These are phyloP conservation scores for Gymnoscopelus microlampas DNA, from an alignment of 2,797 vertebrate species.

Conservation along the genomic window DNA sequence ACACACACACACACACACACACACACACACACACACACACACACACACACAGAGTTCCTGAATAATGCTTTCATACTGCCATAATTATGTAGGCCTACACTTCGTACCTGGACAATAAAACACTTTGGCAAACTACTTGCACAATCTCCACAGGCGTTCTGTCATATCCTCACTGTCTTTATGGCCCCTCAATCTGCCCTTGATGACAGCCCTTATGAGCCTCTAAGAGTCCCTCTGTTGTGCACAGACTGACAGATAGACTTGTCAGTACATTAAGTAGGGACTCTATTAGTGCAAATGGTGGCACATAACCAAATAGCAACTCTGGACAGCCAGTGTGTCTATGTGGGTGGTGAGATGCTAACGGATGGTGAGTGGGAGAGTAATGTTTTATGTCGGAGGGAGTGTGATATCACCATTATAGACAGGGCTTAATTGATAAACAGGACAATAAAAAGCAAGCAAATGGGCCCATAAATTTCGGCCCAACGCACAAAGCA, in stretches of 20 bases:
- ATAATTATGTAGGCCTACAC: neutral
- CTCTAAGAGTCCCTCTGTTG: constrained; percentile 57
- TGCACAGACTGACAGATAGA: constrained; percentile 57
- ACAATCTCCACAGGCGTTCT: constrained; percentile 54
- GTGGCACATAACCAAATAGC: constrained; percentile 72
- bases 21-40: constrained; percentile 1
- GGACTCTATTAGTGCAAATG: constrained; percentile 75
- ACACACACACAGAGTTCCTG: constrained; percentile 7
- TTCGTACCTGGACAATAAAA: constrained; percentile 63
- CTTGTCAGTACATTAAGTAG: constrained; percentile 71
- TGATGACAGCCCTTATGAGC: constrained; percentile 62
- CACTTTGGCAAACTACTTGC: constrained; percentile 61
- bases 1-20: neutral
- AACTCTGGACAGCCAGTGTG: constrained; percentile 75
- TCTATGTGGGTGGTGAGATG: constrained; percentile 80
- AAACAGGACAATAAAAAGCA: constrained; percentile 74
- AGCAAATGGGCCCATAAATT: constrained; percentile 66
- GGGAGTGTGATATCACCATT: constrained; percentile 77
- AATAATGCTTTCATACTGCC: constrained; percentile 26
- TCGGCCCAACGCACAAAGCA: constrained; percentile 51
- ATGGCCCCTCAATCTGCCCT: constrained; percentile 63
- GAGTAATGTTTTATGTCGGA: constrained; percentile 78
- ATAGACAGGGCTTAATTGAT: constrained; percentile 78
- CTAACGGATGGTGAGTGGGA: constrained; percentile 80
- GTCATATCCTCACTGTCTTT: constrained; percentile 57